Percentiles rank a stretch among this genome's conserved stretches.
These are phyloP conservation scores for Ligdia adustata DNA, from an alignment of 2,888 invertebrate species.

Conservation along the genomic window DNA sequence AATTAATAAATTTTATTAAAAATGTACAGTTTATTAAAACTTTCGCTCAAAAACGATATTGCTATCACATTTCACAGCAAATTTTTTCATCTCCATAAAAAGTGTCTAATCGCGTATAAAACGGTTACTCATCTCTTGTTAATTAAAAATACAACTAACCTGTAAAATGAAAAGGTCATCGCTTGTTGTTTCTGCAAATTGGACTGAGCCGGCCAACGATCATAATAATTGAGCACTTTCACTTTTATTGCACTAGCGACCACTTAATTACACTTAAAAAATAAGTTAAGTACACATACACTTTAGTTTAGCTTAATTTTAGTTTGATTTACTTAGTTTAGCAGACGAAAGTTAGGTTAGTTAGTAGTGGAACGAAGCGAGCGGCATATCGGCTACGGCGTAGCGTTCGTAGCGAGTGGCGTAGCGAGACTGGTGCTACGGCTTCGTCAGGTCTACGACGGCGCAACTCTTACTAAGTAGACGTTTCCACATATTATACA, in stretches of 20 bases:
- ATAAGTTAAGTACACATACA: slow-evolving; percentile 41
- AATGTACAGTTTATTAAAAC: too few relatives aligned
- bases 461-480: slow-evolving; percentile 62
- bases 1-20: too few relatives aligned
- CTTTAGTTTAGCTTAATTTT: slow-evolving; percentile 26
- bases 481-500: slow-evolving; percentile 17
- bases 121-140: slow-evolving; percentile 47
- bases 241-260: slow-evolving; percentile 48
- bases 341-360: slow-evolving; percentile 45
- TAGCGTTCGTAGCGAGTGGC: slow-evolving; percentile 61
- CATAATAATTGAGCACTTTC: slow-evolving; percentile 53
- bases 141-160: slow-evolving; percentile 77
- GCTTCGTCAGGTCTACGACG: slow-evolving; percentile 53
- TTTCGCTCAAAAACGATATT: not conserved
- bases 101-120: slow-evolving; percentile 25
- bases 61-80: not conserved
- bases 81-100: slow-evolving; percentile 36
- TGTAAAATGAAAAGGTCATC: slow-evolving; percentile 73
- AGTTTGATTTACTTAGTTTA: slow-evolving; percentile 22
- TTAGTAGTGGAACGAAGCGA: slow-evolving; percentile 47
- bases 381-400: slow-evolving; percentile 49
- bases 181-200: slow-evolving; percentile 64
- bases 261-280: slow-evolving; percentile 47
- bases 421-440: slow-evolving; percentile 64
- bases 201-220: slow-evolving; percentile 50